These are phyloP conservation scores for Epinotia ramella DNA, from an alignment of 2,888 invertebrate genomes.

Conservation along the genomic window DNA sequence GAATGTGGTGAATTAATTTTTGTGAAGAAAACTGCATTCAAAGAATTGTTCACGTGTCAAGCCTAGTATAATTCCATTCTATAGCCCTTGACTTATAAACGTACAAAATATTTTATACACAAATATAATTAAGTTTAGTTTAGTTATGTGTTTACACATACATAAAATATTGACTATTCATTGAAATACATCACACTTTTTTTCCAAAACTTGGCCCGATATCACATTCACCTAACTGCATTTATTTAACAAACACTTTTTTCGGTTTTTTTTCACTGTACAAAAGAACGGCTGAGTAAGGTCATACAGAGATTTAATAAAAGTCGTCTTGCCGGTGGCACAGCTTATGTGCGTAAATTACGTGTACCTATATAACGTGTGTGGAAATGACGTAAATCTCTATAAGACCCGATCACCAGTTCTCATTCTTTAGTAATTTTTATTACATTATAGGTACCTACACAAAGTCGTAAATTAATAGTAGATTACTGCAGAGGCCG, in stretches of 20 bases:
- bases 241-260: too few relatives aligned
- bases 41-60: too few relatives aligned
- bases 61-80: background rate
- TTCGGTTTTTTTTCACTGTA: too few relatives aligned
- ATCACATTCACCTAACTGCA: background rate
- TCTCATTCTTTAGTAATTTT: background rate
- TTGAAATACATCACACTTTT: slow-evolving; percentile 27
- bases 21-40: too few relatives aligned
- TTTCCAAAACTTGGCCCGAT: slow-evolving; percentile 23
- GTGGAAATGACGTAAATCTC: too few relatives aligned
- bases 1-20: too few relatives aligned
- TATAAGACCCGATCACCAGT: too few relatives aligned
- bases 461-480: too few relatives aligned
- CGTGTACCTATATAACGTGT: too few relatives aligned
- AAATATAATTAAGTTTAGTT: slow-evolving; percentile 12
- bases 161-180: slow-evolving; percentile 26
- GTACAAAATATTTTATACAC: slow-evolving; percentile 28
- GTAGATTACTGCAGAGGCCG: too few relatives aligned
- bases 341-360: too few relatives aligned
- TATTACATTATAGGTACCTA: background rate
- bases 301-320: background rate
- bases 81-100: slow-evolving; percentile 7
- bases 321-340: background rate
- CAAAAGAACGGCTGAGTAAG: too few relatives aligned
- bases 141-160: slow-evolving; percentile 16